Evolutionary conservation across 2,797 vertebrate species (phyloP), one percentile per base, ranked within the genome.

Genomic region (Parauchenoglanis ngamensis): DNA sequence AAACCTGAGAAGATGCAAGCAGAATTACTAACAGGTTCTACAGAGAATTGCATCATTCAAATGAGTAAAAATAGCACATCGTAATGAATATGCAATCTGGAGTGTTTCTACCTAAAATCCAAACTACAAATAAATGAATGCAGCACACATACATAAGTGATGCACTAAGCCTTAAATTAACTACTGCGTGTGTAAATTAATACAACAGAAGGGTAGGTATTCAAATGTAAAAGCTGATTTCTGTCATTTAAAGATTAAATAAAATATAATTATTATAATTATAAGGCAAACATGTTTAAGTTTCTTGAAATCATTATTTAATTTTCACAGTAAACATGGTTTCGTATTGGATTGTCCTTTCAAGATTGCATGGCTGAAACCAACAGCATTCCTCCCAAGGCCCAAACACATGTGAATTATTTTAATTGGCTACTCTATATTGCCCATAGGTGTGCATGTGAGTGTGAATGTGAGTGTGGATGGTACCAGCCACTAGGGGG

Each of bases 51-150:
- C 23, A 61, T 80, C 77, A 80, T 40, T 59, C 21, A 59, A 2
- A 40, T 7, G 7, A 44, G 31, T 44, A 80, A 40, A 44, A 80
- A 80, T 61, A 44, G 35, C 21, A 61, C 23, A 25, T 63, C 23
- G n/a, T 81, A 63, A 44, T 81, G 77, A 44, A 80, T 25, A 80
- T 61, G 78, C 35, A n/a, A 81, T 46, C 40, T 80, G 56, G 77
- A 61, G 17, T 23, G 56, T 80, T 80, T 80, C 21, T 59, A 80
- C 28, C 17, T 35, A 23, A 35, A 35, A 35, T 35, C 35, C 35
- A 35, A 79, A 79, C 23, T 40, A 40, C 54, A 78, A 78, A 75
- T 25, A 75, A 75, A 75, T 49, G 4, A 49, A 75, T 23, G 10
- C 4, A 11, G 44, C 70, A 73, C 40, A 72, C 40, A 4, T 40